phyloP scores from a whole-genome alignment of 2,113 vertebrate species.

The Platysternon megacephalum region DNA sequence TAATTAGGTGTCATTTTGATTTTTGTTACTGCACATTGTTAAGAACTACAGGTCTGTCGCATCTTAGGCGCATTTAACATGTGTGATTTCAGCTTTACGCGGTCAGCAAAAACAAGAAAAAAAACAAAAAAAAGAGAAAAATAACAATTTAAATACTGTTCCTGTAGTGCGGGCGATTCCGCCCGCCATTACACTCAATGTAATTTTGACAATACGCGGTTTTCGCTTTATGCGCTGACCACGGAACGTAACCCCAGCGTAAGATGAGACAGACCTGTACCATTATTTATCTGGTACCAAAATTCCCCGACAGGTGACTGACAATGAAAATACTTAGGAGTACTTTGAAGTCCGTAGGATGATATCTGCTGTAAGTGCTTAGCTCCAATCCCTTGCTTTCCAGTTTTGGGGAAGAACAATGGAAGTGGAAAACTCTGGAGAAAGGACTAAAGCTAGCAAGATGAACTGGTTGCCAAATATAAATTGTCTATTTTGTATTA shows the following conservation, averaged over 20 bases:
- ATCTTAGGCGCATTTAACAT: too few species aligned
- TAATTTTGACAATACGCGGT: too few species aligned
- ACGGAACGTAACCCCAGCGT: too few species aligned
- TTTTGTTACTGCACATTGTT: not conserved
- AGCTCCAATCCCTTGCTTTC: slow-evolving; percentile 40
- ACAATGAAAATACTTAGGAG: slow-evolving; percentile 9
- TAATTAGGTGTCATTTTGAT: not conserved
- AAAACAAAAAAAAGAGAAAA: too few species aligned
- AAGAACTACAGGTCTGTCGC: too few species aligned
- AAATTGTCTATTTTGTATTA: slow-evolving; percentile 64
- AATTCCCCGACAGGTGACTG: not conserved
- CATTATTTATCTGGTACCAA: not conserved
- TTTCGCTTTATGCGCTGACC: too few species aligned
- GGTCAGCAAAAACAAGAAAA: too few species aligned
- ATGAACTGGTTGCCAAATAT: slow-evolving; percentile 57
- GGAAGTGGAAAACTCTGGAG: slow-evolving; percentile 32
- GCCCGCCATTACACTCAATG: too few species aligned
- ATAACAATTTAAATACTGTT: too few species aligned
- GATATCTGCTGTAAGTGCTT: slow-evolving; percentile 26
- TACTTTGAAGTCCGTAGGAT: slow-evolving; percentile 27
- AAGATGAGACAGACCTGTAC: too few species aligned
- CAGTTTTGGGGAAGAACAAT: slow-evolving; percentile 43
- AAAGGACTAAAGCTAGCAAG: slow-evolving; percentile 41
- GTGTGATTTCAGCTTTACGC: too few species aligned
- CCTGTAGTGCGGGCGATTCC: too few species aligned